Evolutionary conservation across 2,888 invertebrate genomes (phyloP).

Genomic region (Erannis defoliaria): DNA sequence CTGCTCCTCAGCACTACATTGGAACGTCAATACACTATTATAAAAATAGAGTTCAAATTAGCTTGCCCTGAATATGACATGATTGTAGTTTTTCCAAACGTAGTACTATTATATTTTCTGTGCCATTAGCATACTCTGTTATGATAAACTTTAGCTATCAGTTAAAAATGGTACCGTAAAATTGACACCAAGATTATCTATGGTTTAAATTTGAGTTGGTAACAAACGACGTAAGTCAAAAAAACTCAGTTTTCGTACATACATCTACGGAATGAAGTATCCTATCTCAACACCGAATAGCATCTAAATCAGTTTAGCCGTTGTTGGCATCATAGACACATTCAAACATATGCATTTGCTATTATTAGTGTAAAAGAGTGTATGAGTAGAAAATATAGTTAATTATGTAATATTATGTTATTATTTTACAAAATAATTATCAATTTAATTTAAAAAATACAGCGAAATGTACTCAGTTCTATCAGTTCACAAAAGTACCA

Average conservation of each 20-base stretch:
- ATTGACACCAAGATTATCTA: neutral
- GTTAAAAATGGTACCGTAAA: neutral
- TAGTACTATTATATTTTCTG: too few relatives aligned
- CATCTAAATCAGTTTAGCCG: neutral
- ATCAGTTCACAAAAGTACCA: conserved; percentile 12
- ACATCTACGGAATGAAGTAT: neutral
- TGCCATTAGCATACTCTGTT: too few relatives aligned
- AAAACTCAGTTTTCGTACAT: neutral
- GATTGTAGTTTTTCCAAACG: too few relatives aligned
- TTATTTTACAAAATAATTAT: neutral
- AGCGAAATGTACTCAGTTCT: conserved; percentile 9
- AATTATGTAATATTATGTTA: neutral
- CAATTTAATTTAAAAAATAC: neutral
- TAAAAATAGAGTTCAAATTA: too few relatives aligned
- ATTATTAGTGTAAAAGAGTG: neutral
- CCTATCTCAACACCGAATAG: neutral
- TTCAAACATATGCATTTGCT: neutral
- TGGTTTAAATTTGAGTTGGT: neutral
- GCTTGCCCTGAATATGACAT: too few relatives aligned
- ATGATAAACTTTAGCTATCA: too few relatives aligned
- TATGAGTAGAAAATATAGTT: neutral
- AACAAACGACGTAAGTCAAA: neutral
- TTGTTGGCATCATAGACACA: neutral
- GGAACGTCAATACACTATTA: too few relatives aligned
- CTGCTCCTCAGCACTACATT: too few relatives aligned